Evolutionary conservation across 2,113 vertebrate genomes (phyloP).

Genomic region (Myxocyprinus asiaticus): DNA sequence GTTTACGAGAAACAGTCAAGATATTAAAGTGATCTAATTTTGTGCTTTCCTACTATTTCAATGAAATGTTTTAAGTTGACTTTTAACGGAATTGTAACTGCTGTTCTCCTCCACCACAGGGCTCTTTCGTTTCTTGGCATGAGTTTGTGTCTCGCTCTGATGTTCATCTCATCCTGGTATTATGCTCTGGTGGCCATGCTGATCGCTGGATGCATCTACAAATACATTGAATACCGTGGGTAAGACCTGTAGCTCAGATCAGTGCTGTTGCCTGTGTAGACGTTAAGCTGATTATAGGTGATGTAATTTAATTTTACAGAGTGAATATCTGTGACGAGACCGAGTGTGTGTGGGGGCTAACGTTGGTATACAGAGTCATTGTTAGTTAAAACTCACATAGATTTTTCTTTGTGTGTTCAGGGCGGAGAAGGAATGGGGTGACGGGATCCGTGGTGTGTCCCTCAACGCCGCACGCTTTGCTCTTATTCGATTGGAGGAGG

Average conservation of each 20-base stretch:
- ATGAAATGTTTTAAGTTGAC: no score
- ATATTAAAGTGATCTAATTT: no score
- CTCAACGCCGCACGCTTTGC: conserved; percentile 94
- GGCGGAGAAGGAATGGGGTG: conserved; percentile 97
- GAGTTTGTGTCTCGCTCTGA: conserved; percentile 94
- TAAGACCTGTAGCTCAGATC: conserved; percentile 67
- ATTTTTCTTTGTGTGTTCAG: conserved; percentile 62
- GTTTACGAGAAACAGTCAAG: no score
- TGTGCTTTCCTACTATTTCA: no score
- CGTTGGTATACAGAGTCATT: background rate
- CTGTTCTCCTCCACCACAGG: conserved; percentile 70
- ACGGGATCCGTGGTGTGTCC: conserved; percentile 91
- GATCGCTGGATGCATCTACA: conserved; percentile 94
- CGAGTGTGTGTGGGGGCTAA: no score
- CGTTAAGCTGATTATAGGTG: background rate
- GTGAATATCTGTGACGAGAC: background rate
- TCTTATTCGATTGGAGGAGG: conserved; percentile 88
- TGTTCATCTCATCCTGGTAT: conserved; percentile 98
- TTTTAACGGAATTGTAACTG: background rate
- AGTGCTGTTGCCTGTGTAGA: no score
- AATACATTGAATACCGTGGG: conserved; percentile 98
- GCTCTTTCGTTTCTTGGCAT: conserved; percentile 93
- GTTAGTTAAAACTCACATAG: background rate
- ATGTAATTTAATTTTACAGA: background rate
- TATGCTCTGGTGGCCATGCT: conserved; percentile 92